A percentile compares a stretch with the other conserved stretches of the same genome.
These are phyloP conservation scores for Electrophaes corylata DNA, from an alignment of 2,888 invertebrate species.

Conservation along the genomic window DNA sequence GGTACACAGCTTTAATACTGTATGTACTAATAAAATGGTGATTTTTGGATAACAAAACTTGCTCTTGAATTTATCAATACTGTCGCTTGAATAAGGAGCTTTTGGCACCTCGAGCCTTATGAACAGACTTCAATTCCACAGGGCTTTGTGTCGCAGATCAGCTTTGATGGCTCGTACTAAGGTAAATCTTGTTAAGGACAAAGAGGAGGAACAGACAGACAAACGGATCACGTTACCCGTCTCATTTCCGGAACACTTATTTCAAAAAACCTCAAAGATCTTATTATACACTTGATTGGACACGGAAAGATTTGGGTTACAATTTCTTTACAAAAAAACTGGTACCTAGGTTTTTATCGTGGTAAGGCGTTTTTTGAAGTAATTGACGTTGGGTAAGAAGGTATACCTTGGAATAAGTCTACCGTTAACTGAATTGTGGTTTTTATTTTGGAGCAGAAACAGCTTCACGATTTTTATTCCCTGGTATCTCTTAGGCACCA, in stretches of 20 bases:
- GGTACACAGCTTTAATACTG: too few relatives aligned
- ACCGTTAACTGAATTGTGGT: too few relatives aligned
- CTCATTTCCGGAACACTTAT: conserved; percentile 66
- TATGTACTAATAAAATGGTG: too few relatives aligned
- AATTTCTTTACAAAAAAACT: conserved; percentile 43
- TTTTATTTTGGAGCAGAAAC: too few relatives aligned
- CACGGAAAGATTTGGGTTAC: conserved; percentile 53
- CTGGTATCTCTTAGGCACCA: too few relatives aligned
- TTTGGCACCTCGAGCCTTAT: conserved; percentile 54
- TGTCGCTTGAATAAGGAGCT: conserved; percentile 9
- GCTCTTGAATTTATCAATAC: too few relatives aligned
- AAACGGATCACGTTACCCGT: conserved; percentile 66
- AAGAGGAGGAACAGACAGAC: conserved; percentile 57
- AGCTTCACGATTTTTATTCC: too few relatives aligned
- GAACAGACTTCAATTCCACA: conserved; percentile 57
- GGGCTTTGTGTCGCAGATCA: conserved; percentile 54
- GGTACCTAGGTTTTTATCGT: neutral
- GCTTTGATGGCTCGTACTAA: conserved; percentile 55
- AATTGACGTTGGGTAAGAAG: neutral
- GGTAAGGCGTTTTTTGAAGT: neutral
- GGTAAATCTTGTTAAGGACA: conserved; percentile 75
- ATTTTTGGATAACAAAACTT: too few relatives aligned
- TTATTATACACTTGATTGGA: conserved; percentile 73
- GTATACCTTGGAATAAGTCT: neutral
- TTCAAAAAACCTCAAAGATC: conserved; percentile 60